Evolutionary conservation across 2,113 vertebrate species (phyloP).

Genomic region (Apaloderma vittatum): DNA sequence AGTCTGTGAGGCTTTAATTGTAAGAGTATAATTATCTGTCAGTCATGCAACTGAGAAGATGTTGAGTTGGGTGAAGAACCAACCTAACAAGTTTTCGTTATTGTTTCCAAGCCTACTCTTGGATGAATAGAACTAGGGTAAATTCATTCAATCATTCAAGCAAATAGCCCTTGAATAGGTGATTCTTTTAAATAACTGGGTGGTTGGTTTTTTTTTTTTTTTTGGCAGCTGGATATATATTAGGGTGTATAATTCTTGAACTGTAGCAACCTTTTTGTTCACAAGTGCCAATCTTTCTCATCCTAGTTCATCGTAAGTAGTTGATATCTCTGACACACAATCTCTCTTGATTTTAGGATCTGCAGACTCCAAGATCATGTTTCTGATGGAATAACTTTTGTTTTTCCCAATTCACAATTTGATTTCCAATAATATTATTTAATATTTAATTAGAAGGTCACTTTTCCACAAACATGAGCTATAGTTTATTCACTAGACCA

Average conservation of each 20-base stretch:
- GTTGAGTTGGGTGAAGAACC: constrained; percentile 26
- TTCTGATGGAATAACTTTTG: neutral
- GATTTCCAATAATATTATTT: neutral
- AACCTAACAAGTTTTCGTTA: constrained; percentile 3
- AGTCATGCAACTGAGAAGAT: constrained; percentile 12
- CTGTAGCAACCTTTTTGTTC: neutral
- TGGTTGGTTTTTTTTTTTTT: neutral
- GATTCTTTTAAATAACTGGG: no score
- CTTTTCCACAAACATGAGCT: neutral
- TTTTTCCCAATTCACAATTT: neutral
- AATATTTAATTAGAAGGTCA: neutral
- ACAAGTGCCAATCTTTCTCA: neutral
- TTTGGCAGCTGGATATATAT: neutral
- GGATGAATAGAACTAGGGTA: neutral
- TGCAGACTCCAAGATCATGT: neutral
- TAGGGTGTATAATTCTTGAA: neutral
- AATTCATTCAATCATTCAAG: neutral
- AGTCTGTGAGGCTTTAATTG: neutral
- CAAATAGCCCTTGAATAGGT: neutral
- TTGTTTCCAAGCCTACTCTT: constrained; percentile 13
- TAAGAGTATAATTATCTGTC: constrained; percentile 45
- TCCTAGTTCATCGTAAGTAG: neutral
- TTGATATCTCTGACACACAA: neutral
- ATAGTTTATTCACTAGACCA: neutral
- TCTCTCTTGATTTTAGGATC: neutral